These are phyloP conservation scores for Furnarius figulus DNA, from an alignment of 2,113 vertebrate species.

Conservation along the genomic window DNA sequence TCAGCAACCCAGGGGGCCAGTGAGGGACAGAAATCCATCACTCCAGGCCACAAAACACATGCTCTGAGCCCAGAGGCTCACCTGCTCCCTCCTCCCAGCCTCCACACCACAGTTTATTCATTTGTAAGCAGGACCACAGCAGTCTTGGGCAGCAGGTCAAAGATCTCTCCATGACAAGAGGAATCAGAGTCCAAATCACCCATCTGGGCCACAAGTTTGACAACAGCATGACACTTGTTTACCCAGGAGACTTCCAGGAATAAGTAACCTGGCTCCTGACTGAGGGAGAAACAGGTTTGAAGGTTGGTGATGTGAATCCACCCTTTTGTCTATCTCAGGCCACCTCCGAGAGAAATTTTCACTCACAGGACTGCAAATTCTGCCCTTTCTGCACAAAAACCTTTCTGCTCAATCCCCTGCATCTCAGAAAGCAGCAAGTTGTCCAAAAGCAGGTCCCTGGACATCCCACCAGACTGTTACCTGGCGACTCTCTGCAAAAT, in stretches of 20 bases:
- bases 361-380: neutral
- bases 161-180: neutral
- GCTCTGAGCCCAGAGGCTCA: neutral
- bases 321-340: neutral
- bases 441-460: neutral
- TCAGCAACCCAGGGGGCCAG: neutral
- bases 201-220: neutral
- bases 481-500: constrained; percentile 91
- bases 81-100: neutral
- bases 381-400: neutral
- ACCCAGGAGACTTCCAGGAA: neutral
- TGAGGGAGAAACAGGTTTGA: neutral
- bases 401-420: neutral
- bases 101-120: neutral
- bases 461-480: constrained; percentile 52
- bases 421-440: neutral
- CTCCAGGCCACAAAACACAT: neutral
- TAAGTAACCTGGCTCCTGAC: constrained; percentile 15
- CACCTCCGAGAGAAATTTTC: neutral
- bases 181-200: constrained; percentile 2
- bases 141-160: neutral
- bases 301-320: fast-evolving
- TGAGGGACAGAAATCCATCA: neutral
- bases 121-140: neutral
- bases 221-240: neutral